Conservation (phyloP, 2,888 invertebrate species). For the Herminia tarsipennalis region DNA sequence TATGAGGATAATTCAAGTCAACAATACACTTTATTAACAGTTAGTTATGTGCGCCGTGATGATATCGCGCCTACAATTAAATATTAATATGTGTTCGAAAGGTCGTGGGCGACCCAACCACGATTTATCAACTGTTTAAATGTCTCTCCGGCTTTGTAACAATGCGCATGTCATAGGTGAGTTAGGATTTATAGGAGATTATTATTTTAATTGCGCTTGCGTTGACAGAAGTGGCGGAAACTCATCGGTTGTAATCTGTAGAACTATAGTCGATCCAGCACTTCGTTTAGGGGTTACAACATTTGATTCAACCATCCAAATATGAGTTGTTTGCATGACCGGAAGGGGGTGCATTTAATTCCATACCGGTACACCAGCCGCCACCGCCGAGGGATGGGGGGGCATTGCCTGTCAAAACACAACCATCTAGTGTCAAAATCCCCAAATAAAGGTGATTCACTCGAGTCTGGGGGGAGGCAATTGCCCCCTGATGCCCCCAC, state of each 20-base stretch:
- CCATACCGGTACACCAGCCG: no score
- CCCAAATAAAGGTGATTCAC: no score
- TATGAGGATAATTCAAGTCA: slow-evolving; percentile 83
- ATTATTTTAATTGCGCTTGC: slow-evolving; percentile 10
- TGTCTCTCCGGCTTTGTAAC: slow-evolving; percentile 51
- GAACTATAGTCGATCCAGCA: background rate
- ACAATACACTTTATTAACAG: slow-evolving; percentile 83
- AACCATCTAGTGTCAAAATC: no score
- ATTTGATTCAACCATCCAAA: no score
- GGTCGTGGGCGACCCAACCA: slow-evolving; percentile 63
- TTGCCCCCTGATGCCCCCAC: no score
- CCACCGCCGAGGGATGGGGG: no score
- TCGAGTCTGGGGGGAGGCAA: no score
- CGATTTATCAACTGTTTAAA: slow-evolving; percentile 65
- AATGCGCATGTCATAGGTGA: slow-evolving; percentile 39
- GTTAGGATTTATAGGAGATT: slow-evolving; percentile 26
- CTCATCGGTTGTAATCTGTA: background rate
- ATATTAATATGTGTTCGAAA: slow-evolving; percentile 79
- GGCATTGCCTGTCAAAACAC: no score
- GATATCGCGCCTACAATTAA: slow-evolving; percentile 83
- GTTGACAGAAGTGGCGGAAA: background rate
- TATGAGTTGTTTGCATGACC: no score
- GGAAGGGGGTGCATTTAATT: no score
- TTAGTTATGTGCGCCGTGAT: slow-evolving; percentile 78
- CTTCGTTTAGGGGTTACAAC: background rate